Evolutionary conservation across 1,140 invertebrate genomes (phyloP), one percentile per base, ranked within the genome.

Genomic region (Sesamia nonagrioides): DNA sequence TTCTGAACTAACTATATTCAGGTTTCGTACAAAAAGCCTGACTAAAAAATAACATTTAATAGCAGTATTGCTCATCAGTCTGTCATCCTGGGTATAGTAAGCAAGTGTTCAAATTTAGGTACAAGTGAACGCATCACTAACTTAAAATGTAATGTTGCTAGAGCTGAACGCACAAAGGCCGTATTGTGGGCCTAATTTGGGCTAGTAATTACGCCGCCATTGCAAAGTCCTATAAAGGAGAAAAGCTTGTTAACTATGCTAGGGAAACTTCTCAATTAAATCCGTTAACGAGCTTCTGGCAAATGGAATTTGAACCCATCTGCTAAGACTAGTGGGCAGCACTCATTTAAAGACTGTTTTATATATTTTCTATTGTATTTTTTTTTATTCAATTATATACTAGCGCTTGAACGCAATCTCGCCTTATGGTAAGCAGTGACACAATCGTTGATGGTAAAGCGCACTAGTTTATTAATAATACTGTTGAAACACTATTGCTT

Each of bases 191-290:
- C 27, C 50, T 74, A 71, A 76, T 76, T 80, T 73, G 54, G 66
- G 56, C 54, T 40, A 75, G 66, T 76, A 80, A 80, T 80, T 80
- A 80, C 63, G 52, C 42, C 42, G 52, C 13, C 77, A 71, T 21
- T 17, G 71, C 48, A 15, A 74, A 79, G 56, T 72, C 35, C 45
- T 68, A 50, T 68, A 63, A 56, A 78, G 40, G 68, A 18, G 17
- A 56, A 73, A 54, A 56, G 42, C 60, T 45, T 79, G 69, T 74
- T 79, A 79, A 58, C 48, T 60, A 66, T 63, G 45, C 71, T 18
- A 76, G 21, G 11, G 68, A 33, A 71, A 74, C 56, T 60, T 60
- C 17, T 45, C 56, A 54, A 78, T 72, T 78, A 71, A 72, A 78
- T 48, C 77, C 48, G 17, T 63, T 72, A 72, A 78, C 68, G 66